Percentiles rank a stretch among this genome's conserved stretches.
phyloP scores from a whole-genome alignment of 2,113 vertebrate species.

The Hydrochoerus hydrochaeris region DNA sequence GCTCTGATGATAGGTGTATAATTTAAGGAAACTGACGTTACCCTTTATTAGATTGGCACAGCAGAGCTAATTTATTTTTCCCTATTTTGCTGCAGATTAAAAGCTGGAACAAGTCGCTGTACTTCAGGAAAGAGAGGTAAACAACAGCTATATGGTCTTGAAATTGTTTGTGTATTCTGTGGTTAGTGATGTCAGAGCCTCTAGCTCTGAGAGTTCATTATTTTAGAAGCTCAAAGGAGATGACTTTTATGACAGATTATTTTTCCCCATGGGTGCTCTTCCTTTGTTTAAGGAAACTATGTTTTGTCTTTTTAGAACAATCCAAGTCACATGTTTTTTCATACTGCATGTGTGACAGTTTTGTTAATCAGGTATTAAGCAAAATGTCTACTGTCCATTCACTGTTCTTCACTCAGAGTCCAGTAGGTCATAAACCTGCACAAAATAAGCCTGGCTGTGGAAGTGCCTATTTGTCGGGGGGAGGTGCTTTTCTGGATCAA shows the following conservation, averaged over 20 bases:
- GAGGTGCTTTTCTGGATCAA: conserved; percentile 48
- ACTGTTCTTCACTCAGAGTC: background rate
- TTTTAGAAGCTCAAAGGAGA: background rate
- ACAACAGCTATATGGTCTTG: background rate
- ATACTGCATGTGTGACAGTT: background rate
- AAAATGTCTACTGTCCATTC: background rate
- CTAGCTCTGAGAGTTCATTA: background rate
- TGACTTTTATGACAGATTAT: background rate
- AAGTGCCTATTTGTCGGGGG: conserved; percentile 8
- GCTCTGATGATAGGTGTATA: too few species aligned
- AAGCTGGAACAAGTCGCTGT: background rate
- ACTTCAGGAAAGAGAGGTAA: conserved; percentile 38
- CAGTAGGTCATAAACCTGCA: background rate
- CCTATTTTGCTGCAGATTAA: conserved; percentile 43
- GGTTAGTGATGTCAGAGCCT: background rate
- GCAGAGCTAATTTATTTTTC: background rate
- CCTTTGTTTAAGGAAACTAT: background rate
- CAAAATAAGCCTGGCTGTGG: background rate
- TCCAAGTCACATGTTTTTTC: background rate
- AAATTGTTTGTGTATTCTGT: background rate
- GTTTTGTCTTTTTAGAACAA: background rate
- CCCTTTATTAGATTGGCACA: background rate
- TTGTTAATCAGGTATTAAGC: background rate
- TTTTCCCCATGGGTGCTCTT: background rate
- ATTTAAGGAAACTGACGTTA: background rate